Conservation (phyloP, 2,113 vertebrate species). For the Turdus rufiventris region DNA sequence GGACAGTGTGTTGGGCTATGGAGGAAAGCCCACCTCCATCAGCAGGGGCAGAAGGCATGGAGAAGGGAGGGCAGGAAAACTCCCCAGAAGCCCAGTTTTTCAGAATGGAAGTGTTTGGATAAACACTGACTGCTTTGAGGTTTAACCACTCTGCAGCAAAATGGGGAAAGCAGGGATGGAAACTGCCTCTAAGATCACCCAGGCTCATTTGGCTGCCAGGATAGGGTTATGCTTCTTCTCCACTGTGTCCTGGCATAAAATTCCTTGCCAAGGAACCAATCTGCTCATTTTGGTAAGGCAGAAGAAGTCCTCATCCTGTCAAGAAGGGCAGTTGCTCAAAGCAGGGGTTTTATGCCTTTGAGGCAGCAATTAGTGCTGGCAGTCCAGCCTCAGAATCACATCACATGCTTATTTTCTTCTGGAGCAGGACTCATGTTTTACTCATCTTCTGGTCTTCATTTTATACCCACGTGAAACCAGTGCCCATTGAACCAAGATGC, state of each 20-base stretch:
- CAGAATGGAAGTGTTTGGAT: background rate
- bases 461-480: background rate
- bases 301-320: background rate
- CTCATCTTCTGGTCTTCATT: background rate
- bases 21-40: background rate
- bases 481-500: background rate
- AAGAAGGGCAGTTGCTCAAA: background rate
- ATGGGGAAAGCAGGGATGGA: background rate
- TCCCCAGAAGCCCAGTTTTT: background rate
- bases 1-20: rapidly evolving
- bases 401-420: background rate
- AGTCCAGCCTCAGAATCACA: background rate
- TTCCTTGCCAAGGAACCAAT: background rate
- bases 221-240: background rate
- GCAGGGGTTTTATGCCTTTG: background rate
- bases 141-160: background rate
- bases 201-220: background rate
- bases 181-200: background rate
- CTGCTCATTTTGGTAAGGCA: background rate
- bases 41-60: background rate
- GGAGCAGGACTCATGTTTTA: background rate
- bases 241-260: background rate
- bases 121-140: background rate
- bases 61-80: background rate
- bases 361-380: background rate